Evolutionary conservation across 2,888 invertebrate species (phyloP), one percentile per base, ranked within the genome.

Genomic region (Tinea pellionella): DNA sequence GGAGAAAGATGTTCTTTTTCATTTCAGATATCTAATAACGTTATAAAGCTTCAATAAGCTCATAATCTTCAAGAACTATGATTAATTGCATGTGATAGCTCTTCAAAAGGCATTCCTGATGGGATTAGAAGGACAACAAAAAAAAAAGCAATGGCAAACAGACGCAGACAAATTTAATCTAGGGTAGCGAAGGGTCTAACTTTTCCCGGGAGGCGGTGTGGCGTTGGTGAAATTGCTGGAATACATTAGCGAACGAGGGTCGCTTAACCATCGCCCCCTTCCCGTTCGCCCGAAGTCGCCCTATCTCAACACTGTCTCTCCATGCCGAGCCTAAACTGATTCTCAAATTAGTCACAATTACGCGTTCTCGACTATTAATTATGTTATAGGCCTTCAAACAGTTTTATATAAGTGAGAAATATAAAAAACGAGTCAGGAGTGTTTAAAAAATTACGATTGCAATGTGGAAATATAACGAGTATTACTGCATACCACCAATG

Each of bases 161-260:
- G 74, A 77, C 71, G 74, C 75, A 72, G 74, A 78, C 72, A 75
- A 77, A 77, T 80, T 77, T 80, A 78, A 81, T 82, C 76, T 75
- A 75, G 71, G 74, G 72, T 74, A 71, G 71, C 68, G 70, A 66
- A n/a, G 68, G 69, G 69, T 69, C 67, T 69, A 66, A 63, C 70
- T 67, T 57, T 57, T 66, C 73, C 71, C 70, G 66, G 68, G 70
- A 67, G 69, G 65, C 62, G 60, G 62, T 64, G 63, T 62, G 65
- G 69, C 73, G 72, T 71, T 73, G 68, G 77, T 69, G 71, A 77
- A 80, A 84, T 80, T 80, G 74, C 75, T 75, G 69, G 83, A 83
- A 83, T 84, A 81, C 76, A 83, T 84, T 81, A 82, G 73, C 69
- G 69, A 66, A 30, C 15, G 47, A 47, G 47, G 47, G 47, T 47